These are phyloP conservation scores for Drosophila mulleri DNA, from an alignment of 2,888 invertebrate genomes.

Conservation along the genomic window DNA sequence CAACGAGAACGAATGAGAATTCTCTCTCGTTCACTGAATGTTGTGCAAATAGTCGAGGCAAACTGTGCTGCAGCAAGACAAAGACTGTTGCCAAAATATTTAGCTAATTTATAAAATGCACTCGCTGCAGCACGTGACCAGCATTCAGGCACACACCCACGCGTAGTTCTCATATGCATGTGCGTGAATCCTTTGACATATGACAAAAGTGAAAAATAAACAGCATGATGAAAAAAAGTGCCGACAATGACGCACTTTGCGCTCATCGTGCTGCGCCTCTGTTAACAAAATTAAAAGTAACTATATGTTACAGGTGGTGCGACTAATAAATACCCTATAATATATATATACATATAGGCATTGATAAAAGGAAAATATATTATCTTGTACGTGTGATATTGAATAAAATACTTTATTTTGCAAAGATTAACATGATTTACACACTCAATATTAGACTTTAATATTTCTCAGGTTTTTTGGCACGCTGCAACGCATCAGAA, in stretches of 20 bases:
- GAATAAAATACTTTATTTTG: no score
- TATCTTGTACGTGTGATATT: no score
- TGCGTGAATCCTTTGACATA: slow-evolving; percentile 33
- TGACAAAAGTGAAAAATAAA: slow-evolving; percentile 57
- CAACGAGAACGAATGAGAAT: slow-evolving; percentile 23
- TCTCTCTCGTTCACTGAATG: slow-evolving; percentile 37
- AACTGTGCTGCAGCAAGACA: slow-evolving; percentile 1
- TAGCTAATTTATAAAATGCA: slow-evolving; percentile 72
- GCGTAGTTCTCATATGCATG: background rate
- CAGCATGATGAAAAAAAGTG: slow-evolving; percentile 42
- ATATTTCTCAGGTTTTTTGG: no score
- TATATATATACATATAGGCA: no score
- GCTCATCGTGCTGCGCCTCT: slow-evolving; percentile 9
- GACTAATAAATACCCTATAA: background rate
- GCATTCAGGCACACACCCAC: background rate
- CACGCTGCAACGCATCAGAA: no score
- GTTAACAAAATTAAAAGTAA: slow-evolving; percentile 4
- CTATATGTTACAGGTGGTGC: background rate
- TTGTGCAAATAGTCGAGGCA: slow-evolving; percentile 55
- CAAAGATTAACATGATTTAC: no score
- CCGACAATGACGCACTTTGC: slow-evolving; percentile 29
- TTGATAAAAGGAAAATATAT: no score
- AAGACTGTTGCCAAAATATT: slow-evolving; percentile 64
- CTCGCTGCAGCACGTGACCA: slow-evolving; percentile 30
- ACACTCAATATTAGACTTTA: no score